phyloP scores from a whole-genome alignment of 1,140 invertebrate species.

The Pogonus chalceus region DNA sequence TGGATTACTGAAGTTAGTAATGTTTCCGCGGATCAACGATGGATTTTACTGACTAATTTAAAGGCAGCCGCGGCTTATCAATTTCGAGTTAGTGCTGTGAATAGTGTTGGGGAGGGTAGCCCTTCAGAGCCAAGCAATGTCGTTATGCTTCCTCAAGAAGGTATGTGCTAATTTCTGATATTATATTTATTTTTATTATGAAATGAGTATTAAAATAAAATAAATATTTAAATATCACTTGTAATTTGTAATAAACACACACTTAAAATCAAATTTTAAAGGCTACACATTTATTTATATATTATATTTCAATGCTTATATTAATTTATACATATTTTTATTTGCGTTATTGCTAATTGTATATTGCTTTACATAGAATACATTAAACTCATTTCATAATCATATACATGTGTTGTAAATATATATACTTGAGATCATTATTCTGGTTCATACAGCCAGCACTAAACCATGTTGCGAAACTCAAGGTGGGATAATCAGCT shows the following conservation, averaged over 20 bases:
- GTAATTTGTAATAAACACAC: constrained; percentile 4
- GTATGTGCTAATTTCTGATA: constrained; percentile 38
- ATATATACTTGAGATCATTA: constrained; percentile 10
- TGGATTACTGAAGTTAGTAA: constrained; percentile 86
- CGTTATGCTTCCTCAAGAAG: constrained; percentile 85
- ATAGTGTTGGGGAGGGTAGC: constrained; percentile 88
- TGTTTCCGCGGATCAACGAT: constrained; percentile 67
- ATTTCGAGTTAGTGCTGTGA: constrained; percentile 90
- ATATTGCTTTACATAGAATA: too few relatives aligned
- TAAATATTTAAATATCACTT: too few relatives aligned
- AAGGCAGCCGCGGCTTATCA: constrained; percentile 93
- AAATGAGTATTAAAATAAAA: constrained; percentile 1
- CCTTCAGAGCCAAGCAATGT: constrained; percentile 79
- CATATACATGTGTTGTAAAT: background rate
- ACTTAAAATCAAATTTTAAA: too few relatives aligned
- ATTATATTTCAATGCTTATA: too few relatives aligned
- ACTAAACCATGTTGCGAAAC: background rate
- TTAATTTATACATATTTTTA: too few relatives aligned
- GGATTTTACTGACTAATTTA: constrained; percentile 71
- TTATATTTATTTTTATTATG: background rate
- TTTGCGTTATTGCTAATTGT: too few relatives aligned
- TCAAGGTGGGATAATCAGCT: constrained; percentile 3
- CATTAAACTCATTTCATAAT: constrained; percentile 3
- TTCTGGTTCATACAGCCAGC: constrained; percentile 11
- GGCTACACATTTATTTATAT: too few relatives aligned